A percentile compares a stretch with the other conserved stretches of the same genome.
These are phyloP conservation scores for Campylorhamphus procurvoides DNA, from an alignment of 2,113 vertebrate genomes.

Conservation along the genomic window DNA sequence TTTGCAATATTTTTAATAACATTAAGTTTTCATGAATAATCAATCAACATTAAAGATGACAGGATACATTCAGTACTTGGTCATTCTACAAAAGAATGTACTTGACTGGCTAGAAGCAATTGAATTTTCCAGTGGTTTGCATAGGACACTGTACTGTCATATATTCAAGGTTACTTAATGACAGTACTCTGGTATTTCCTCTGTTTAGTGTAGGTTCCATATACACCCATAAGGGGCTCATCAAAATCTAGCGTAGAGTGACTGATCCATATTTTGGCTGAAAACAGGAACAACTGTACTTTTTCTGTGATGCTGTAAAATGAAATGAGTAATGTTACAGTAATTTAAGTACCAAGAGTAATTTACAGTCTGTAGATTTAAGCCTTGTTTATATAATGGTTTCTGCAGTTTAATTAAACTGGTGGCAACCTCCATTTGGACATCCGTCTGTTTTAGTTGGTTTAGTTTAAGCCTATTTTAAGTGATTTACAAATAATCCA, in stretches of 20 bases:
- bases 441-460: conserved; percentile 49
- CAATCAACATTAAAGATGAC: background rate
- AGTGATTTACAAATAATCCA: conserved; percentile 23
- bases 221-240: conserved; percentile 10
- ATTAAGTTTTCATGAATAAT: conserved; percentile 4
- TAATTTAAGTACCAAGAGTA: conserved; percentile 5
- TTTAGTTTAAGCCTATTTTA: conserved; percentile 46
- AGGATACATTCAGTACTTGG: background rate
- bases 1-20: conserved; percentile 11
- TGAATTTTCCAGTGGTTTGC: background rate
- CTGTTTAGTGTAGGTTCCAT: background rate
- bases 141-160: background rate
- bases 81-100: background rate
- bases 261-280: conserved; percentile 46
- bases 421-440: conserved; percentile 54
- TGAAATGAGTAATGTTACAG: conserved; percentile 55
- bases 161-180: conserved; percentile 21
- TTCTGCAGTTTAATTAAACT: conserved; percentile 62
- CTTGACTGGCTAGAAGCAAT: background rate
- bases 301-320: conserved; percentile 47
- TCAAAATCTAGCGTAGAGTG: conserved; percentile 18
- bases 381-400: conserved; percentile 56
- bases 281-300: conserved; percentile 35
- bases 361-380: conserved; percentile 64
- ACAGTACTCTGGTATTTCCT: background rate